These are phyloP conservation scores for Rhizoglyphus robini DNA, from an alignment of 1,140 invertebrate species.

Conservation along the genomic window DNA sequence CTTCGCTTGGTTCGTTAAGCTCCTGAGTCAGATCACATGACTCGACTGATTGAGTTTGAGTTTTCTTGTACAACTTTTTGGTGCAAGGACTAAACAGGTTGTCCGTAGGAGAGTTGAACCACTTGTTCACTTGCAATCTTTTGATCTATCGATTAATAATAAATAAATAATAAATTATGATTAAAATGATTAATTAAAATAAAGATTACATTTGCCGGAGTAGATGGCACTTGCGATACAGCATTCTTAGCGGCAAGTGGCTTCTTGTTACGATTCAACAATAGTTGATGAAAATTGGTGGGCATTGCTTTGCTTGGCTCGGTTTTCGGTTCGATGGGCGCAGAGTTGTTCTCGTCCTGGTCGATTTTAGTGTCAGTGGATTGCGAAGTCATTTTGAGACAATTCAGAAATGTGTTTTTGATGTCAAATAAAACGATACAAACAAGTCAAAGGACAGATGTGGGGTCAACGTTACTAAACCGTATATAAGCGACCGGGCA, in stretches of 20 bases:
- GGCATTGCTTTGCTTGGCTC: neutral
- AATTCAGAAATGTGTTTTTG: too few species aligned
- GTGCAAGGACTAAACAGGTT: neutral
- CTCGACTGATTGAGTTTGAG: too few species aligned
- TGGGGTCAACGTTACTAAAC: too few species aligned
- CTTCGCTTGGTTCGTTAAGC: too few species aligned
- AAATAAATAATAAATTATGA: neutral
- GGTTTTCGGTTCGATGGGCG: neutral
- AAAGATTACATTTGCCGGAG: conserved; percentile 1
- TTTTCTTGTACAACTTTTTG: conserved; percentile 13
- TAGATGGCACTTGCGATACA: neutral
- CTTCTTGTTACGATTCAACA: neutral
- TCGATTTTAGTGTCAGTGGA: too few species aligned
- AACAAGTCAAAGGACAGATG: too few species aligned
- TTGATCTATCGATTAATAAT: neutral
- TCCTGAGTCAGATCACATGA: too few species aligned
- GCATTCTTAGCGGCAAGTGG: neutral
- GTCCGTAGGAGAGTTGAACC: conserved; percentile 17
- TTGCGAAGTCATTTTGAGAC: too few species aligned
- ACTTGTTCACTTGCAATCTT: conserved; percentile 2
- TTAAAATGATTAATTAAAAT: neutral
- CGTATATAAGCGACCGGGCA: too few species aligned
- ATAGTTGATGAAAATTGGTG: neutral
- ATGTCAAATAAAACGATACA: too few species aligned
- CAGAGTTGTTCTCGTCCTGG: neutral